phyloP scores from a whole-genome alignment of 2,797 vertebrate species.

The Cyprinella venusta region DNA sequence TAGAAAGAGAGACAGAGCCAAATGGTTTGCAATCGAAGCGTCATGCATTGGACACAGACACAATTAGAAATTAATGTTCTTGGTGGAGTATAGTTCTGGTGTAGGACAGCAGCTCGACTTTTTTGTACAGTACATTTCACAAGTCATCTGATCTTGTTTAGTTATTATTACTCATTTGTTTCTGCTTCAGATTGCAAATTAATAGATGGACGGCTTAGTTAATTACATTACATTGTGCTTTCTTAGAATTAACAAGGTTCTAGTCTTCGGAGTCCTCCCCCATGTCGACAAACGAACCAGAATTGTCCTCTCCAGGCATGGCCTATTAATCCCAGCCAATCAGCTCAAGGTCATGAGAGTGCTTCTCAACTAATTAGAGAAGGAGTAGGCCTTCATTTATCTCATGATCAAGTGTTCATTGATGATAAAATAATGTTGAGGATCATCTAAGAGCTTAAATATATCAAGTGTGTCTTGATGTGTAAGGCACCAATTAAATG shows the following conservation, averaged over 20 bases:
- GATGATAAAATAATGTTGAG: background rate
- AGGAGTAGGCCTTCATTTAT: background rate
- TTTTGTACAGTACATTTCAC: conserved; percentile 35
- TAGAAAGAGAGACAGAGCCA: background rate
- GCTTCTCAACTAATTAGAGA: conserved; percentile 21
- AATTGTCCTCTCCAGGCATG: conserved; percentile 28
- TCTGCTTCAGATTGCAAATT: conserved; percentile 49
- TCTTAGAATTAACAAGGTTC: conserved; percentile 29
- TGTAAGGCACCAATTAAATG: background rate
- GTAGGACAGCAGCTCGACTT: conserved; percentile 7
- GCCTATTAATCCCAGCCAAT: conserved; percentile 55
- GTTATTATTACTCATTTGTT: conserved; percentile 42
- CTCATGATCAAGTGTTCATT: conserved; percentile 12
- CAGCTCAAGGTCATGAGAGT: conserved; percentile 56
- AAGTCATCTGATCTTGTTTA: conserved; percentile 28
- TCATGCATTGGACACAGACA: conserved; percentile 50
- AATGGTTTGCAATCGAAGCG: conserved; percentile 10
- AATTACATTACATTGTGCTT: conserved; percentile 52
- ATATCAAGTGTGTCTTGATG: background rate
- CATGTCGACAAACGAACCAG: conserved; percentile 15
- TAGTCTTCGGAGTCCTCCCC: conserved; percentile 18
- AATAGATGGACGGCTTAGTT: conserved; percentile 53
- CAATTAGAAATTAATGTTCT: conserved; percentile 10
- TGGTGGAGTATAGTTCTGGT: background rate
- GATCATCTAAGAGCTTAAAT: background rate